These are phyloP conservation scores for Pogonomyrmex barbatus DNA, from an alignment of 1,140 invertebrate genomes.

Conservation along the genomic window DNA sequence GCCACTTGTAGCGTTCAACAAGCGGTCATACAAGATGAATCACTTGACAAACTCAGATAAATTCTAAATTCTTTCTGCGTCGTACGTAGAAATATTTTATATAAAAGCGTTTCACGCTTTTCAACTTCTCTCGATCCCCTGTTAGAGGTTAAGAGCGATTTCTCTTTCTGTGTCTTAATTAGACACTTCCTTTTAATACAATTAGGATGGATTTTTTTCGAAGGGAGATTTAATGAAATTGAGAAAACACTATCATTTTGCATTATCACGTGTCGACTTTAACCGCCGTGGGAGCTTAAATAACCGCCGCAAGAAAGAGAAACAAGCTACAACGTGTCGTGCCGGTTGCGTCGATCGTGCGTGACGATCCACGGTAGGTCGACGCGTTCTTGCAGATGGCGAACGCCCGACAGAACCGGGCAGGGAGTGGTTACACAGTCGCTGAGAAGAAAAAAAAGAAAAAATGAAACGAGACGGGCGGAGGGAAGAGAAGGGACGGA, in stretches of 20 bases:
- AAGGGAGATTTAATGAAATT: neutral
- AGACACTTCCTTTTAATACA: neutral
- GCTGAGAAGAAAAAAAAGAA: conserved; percentile 27
- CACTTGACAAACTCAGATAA: neutral
- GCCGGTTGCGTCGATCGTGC: conserved; percentile 45
- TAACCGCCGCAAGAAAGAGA: conserved; percentile 15
- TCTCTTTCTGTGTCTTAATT: neutral
- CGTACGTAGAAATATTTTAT: neutral
- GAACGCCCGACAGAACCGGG: conserved; percentile 38
- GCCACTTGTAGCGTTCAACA: neutral
- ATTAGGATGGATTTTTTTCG: neutral
- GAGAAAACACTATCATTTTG: neutral
- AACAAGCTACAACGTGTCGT: conserved; percentile 14
- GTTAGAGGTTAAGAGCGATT: neutral
- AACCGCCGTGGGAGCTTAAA: neutral
- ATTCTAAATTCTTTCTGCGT: neutral
- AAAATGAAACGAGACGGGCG: neutral
- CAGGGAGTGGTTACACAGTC: conserved; percentile 44
- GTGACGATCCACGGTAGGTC: conserved; percentile 34
- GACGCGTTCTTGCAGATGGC: conserved; percentile 37
- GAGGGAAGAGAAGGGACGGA: neutral
- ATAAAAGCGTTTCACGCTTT: neutral
- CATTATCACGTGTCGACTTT: neutral
- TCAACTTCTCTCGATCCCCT: neutral
- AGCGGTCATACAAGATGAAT: neutral